Evolutionary conservation across 1,140 invertebrate genomes (phyloP), one percentile per base, ranked within the genome.

Genomic region (Zaprionus kolodkinae): DNA sequence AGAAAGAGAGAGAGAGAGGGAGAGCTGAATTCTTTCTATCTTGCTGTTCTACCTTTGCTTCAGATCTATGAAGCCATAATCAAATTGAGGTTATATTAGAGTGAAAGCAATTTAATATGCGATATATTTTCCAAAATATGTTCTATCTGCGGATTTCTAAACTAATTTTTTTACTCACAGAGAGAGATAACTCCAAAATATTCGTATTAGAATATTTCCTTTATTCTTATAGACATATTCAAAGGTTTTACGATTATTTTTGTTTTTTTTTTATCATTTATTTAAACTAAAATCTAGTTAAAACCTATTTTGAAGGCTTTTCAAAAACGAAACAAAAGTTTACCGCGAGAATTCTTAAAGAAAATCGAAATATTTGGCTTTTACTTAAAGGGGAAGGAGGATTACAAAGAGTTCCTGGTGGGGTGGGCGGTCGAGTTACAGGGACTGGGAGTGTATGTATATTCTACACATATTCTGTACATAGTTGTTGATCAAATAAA

Each of bases 141-240:
- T 30, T 30, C 21, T 21, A 21, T 21, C 21, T n/a, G n/a, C n/a
- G n/a, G n/a, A n/a, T n/a, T n/a, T n/a, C n/a, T n/a, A n/a, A n/a
- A n/a, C n/a, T n/a, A n/a, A n/a, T n/a, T n/a, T n/a, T n/a, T n/a
- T n/a, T n/a, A n/a, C n/a, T n/a, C n/a, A n/a, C n/a, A n/a, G n/a
- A n/a, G n/a, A n/a, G 21, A 21, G 21, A 30, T 15, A 15, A 25
- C 21, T 10, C 45, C 11, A 1, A 21, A 25, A 11, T 50, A 4
- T 25, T 25, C 45, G 15, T 25, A 45, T n/a, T 45, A 45, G 40
- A 45, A 45, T 45, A 25, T 50, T 21, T 25, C 9, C 3, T 50
- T 50, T 50, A 50, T 50, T 50, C 45, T 50, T 25, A 50, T 11
- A 50, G 45, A 25, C 17, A 21, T 50, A 50, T 50, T 50, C 45